These are phyloP conservation scores for Pasiphila rectangulata DNA, from an alignment of 2,888 invertebrate species.

Conservation along the genomic window DNA sequence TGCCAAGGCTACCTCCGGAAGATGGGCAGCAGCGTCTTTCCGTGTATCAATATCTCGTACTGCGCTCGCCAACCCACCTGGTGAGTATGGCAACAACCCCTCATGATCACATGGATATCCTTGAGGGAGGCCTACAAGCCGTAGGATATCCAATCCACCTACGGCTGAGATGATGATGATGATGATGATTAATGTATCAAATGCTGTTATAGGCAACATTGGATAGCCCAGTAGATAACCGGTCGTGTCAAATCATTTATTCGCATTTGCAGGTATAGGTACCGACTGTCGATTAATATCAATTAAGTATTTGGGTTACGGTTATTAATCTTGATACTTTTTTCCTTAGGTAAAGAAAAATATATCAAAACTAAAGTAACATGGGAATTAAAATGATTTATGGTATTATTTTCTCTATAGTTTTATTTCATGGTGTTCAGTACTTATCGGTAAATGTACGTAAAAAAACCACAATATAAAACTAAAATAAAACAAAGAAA, in stretches of 20 bases:
- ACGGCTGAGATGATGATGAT: too few species aligned
- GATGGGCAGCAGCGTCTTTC: too few species aligned
- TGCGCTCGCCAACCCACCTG: too few species aligned
- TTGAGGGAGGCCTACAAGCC: too few species aligned
- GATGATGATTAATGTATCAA: too few species aligned
- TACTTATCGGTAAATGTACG: neutral
- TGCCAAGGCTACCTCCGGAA: too few species aligned
- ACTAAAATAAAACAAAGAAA: neutral
- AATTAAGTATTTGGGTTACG: neutral
- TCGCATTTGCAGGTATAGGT: neutral
- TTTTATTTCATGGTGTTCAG: neutral
- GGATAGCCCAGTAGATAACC: neutral
- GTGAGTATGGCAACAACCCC: too few species aligned
- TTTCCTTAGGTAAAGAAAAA: neutral
- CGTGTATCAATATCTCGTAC: too few species aligned
- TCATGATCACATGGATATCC: too few species aligned
- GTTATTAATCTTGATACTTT: neutral
- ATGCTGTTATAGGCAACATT: too few species aligned
- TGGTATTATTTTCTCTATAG: neutral
- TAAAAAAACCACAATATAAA: neutral
- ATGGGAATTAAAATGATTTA: neutral
- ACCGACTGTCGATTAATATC: neutral
- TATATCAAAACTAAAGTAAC: constrained; percentile 17
- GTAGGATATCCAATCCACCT: too few species aligned
- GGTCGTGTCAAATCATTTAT: neutral